Evolutionary conservation across 2,113 vertebrate species (phyloP).

Genomic region (Pipa parva): DNA sequence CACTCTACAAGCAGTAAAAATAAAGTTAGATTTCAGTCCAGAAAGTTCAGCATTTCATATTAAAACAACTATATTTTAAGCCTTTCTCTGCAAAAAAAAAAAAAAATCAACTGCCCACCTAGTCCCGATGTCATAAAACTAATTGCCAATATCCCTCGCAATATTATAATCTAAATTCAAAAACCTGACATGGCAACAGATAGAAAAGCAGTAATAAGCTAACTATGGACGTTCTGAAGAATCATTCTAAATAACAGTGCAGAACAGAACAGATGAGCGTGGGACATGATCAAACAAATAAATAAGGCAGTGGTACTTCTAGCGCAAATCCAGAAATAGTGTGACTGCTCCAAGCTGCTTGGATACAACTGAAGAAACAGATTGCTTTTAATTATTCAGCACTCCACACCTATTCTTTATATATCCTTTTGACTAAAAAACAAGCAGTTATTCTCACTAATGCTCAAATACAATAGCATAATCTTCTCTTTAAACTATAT

Average conservation of each 20-base stretch:
- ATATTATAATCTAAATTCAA: too few species aligned
- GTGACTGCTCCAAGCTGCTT: not conserved
- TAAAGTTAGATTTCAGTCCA: not conserved
- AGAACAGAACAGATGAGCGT: not conserved
- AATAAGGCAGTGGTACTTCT: not conserved
- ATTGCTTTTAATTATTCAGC: slow-evolving; percentile 13
- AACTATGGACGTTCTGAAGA: not conserved
- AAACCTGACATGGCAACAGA: too few species aligned
- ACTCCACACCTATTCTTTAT: not conserved
- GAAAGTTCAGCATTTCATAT: too few species aligned
- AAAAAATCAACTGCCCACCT: too few species aligned
- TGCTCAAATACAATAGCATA: not conserved
- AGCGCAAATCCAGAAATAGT: not conserved
- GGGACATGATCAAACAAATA: not conserved
- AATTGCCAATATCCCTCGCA: too few species aligned
- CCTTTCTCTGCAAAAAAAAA: too few species aligned
- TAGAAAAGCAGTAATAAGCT: too few species aligned
- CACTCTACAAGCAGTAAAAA: slow-evolving; percentile 51
- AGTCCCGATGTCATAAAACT: too few species aligned
- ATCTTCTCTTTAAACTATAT: too few species aligned
- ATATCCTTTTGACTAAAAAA: not conserved
- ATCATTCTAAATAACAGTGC: not conserved
- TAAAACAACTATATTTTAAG: too few species aligned
- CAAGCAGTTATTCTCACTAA: not conserved
- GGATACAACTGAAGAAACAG: not conserved